Base-by-base conservation (phyloP, 2,113 vertebrate species). In the Mionectes macconnelli region DNA sequence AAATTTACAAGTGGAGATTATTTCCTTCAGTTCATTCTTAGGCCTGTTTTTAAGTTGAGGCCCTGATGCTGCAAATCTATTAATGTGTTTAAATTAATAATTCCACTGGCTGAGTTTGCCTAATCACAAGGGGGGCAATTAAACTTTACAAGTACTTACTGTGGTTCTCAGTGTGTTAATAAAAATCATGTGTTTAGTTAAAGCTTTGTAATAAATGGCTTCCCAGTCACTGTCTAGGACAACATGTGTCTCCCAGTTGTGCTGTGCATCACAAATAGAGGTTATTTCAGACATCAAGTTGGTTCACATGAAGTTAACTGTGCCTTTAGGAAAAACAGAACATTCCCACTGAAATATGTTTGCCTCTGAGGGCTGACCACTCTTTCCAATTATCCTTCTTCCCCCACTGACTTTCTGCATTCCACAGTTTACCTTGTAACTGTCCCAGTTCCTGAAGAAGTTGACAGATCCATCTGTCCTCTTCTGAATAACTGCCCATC, bases 371-470 rank as follows among this genome's bases (percentile, higher is more conserved):
- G 53, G 6, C 5, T 62, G 37, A 9, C 40, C 17, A 15, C 25
- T 39, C 66, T 42, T 56, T 50, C 9, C 31, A 27, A 0, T 52
- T 45, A 14, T 6, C 18, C 49, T 42, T n/a, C 44, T 44, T 50
- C 47, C 16, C 35, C 31, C 27, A 6, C 33, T 64, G 27, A 8
- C 67, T 52, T 62, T 87, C 60, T 42, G 35, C 72, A 31, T 83
- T 75, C 33, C 11, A 10, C 82, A 64, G 47, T 83, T 96, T 98
- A 99, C 99, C 98, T 99, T 99, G 85, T 99, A 99, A 88, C 98
- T 99, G 75, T 99, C 99, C 99, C 99, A 99, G 49, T 99, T 99
- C 77, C 99, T 98, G 97, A 99, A 99, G 96, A 99, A 99, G 97
- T 99, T 99, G 70, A 99, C 99, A 14, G 99, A 98, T 88, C 99